These are phyloP conservation scores for Adela reaumurella DNA, from an alignment of 2,888 invertebrate species.

Conservation along the genomic window DNA sequence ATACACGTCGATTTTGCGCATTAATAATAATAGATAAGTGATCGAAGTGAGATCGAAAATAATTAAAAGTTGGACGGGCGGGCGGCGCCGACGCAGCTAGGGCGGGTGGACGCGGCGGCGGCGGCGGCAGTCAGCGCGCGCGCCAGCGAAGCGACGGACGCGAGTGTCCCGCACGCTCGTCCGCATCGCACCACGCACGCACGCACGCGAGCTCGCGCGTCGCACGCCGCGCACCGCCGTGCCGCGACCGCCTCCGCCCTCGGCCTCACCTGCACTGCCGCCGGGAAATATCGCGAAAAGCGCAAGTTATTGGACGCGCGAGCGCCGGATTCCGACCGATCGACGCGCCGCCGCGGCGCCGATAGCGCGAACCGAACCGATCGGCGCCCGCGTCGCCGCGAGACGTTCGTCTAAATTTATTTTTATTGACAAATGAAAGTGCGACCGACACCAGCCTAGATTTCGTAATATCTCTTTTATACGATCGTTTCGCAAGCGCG, in stretches of 20 bases:
- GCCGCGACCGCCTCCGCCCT: background rate
- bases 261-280: background rate
- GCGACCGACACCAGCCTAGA: background rate
- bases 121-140: slow-evolving; percentile 2
- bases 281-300: background rate
- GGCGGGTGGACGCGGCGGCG: slow-evolving; percentile 12
- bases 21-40: background rate
- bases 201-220: too few relatives aligned
- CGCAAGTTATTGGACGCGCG: background rate
- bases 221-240: background rate
- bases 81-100: slow-evolving; percentile 23
- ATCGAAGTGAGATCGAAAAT: background rate
- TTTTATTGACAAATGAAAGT: background rate
- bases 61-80: background rate
- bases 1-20: background rate
- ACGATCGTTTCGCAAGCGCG: slow-evolving; percentile 18
- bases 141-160: background rate
- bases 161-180: background rate
- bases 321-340: background rate
- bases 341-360: background rate
- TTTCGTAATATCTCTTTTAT: slow-evolving; percentile 25
- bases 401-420: background rate
- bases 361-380: background rate
- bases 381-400: background rate
- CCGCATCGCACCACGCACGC: background rate